Percentiles rank a stretch among this genome's conserved stretches.
Evolutionary conservation across 1,140 invertebrate species (phyloP).

Genomic region (Periplaneta americana): DNA sequence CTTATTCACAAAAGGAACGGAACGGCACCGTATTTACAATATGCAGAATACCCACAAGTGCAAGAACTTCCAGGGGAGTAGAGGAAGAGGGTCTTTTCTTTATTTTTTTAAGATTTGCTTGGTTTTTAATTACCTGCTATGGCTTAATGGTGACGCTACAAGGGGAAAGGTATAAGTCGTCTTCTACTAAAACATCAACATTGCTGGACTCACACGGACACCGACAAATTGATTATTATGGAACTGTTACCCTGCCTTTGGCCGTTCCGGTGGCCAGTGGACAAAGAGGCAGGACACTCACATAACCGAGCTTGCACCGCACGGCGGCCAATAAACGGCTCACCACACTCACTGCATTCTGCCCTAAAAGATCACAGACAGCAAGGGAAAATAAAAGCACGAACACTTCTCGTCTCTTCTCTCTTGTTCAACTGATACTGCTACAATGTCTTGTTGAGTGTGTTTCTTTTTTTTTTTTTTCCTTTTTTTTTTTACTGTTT

Average conservation of each 20-base stretch:
- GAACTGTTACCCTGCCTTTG: not conserved
- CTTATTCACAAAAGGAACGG: conserved; percentile 14
- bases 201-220: conserved; percentile 2
- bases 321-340: not conserved
- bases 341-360: not conserved
- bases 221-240: conserved; percentile 1
- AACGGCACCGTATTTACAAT: conserved; percentile 9
- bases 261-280: not conserved
- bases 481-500: too few species aligned
- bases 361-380: conserved; percentile 5
- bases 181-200: conserved; percentile 3
- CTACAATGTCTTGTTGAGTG: not conserved
- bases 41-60: conserved; percentile 2
- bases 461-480: not conserved
- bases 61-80: not conserved
- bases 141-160: not conserved
- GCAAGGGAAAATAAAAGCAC: conserved; percentile 2
- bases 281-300: not conserved
- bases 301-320: not conserved
- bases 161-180: not conserved
- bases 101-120: not conserved
- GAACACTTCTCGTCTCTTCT: not conserved
- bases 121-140: not conserved
- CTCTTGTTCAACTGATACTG: not conserved
- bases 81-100: too few species aligned